These are phyloP conservation scores for Vesta saturnalis DNA, from an alignment of 2,888 invertebrate species.

Conservation along the genomic window DNA sequence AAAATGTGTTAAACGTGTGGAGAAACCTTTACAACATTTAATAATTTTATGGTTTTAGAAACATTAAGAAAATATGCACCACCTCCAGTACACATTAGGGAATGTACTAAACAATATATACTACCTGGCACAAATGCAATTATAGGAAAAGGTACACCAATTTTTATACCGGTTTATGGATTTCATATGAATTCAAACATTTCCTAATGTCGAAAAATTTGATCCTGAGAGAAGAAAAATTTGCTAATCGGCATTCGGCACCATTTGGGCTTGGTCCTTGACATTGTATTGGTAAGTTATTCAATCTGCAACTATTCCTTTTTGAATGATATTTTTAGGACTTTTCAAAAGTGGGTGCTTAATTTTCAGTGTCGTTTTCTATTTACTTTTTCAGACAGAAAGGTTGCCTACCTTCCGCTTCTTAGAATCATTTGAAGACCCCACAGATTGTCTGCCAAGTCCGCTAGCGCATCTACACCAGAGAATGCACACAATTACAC, in stretches of 20 bases:
- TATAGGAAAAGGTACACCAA: neutral
- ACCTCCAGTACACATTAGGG: neutral
- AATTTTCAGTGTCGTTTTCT: too few species aligned
- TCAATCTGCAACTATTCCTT: neutral
- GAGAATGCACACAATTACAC: too few species aligned
- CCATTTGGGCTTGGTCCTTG: neutral
- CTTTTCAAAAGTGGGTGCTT: too few species aligned
- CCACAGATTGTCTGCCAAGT: too few species aligned
- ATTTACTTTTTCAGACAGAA: too few species aligned
- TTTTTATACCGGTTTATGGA: neutral
- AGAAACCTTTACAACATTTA: neutral
- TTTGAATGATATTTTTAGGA: neutral
- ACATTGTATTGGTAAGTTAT: neutral
- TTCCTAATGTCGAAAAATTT: neutral
- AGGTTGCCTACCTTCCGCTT: too few species aligned
- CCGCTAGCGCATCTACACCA: too few species aligned
- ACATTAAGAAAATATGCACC: neutral
- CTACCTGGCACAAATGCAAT: neutral
- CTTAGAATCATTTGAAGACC: too few species aligned
- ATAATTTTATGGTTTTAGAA: neutral
- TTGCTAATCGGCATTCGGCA: neutral
- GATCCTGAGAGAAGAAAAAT: neutral
- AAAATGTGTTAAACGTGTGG: constrained; percentile 58
- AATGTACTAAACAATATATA: neutral
- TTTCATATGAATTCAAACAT: neutral